Conservation (phyloP, 2,888 invertebrate genomes). For the Ectemnius lituratus region DNA sequence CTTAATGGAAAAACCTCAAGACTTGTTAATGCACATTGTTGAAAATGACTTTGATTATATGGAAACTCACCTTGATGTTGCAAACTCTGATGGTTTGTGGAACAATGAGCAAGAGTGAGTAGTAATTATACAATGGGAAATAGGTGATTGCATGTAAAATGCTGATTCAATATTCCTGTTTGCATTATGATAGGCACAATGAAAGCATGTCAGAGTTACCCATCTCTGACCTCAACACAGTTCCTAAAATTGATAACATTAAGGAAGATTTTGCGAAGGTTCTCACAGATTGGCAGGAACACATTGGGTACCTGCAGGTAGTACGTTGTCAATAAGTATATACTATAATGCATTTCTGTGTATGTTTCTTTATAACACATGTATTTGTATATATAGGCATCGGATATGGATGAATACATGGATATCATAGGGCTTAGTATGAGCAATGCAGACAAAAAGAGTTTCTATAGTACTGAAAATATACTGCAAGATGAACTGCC, state of each 20-base stretch:
- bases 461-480: slow-evolving; percentile 60
- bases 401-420: slow-evolving; percentile 73
- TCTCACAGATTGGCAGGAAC: slow-evolving; percentile 79
- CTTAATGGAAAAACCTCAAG: slow-evolving; percentile 68
- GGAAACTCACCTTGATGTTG: slow-evolving; percentile 61
- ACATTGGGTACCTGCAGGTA: slow-evolving; percentile 78
- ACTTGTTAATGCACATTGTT: slow-evolving; percentile 63
- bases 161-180: slow-evolving; percentile 8
- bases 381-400: slow-evolving; percentile 56
- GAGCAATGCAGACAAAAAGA: slow-evolving; percentile 55
- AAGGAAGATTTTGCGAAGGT: slow-evolving; percentile 79
- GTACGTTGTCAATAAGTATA: slow-evolving; percentile 4
- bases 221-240: slow-evolving; percentile 68
- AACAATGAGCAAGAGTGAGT: slow-evolving; percentile 76
- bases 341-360: background rate
- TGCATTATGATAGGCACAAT: slow-evolving; percentile 70
- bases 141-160: background rate
- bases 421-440: slow-evolving; percentile 66
- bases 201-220: slow-evolving; percentile 77
- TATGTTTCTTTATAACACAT: slow-evolving; percentile 10
- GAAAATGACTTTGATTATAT: slow-evolving; percentile 70
- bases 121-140: background rate
- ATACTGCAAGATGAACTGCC: slow-evolving; percentile 61
- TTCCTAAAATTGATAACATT: slow-evolving; percentile 71
- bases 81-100: slow-evolving; percentile 65